Base-by-base conservation (phyloP, 2,113 vertebrate genomes). In the Phylloscopus whistleri region DNA sequence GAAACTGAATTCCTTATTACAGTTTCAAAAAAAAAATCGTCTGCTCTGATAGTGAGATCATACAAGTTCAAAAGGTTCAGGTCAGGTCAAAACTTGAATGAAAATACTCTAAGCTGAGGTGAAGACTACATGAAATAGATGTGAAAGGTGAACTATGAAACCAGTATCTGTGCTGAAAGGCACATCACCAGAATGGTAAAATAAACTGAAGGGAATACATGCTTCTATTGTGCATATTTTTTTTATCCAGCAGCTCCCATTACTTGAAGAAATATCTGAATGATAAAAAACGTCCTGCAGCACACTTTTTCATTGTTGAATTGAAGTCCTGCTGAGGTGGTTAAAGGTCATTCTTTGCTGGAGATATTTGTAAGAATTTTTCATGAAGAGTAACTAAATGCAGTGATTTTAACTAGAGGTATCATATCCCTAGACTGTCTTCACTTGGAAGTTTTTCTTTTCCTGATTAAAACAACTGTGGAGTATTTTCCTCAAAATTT, bases 21-120 rank as follows among this genome's bases (percentile, higher is more conserved):
- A 59, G 66, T 72, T 87, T 78, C 55, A 43, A 39, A 44, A 52
- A 4, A 3, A 3, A 9, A 14, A 46, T 53, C 17, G 82, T 87
- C 55, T 44, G 9, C 49, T 89, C 22, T 82, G 56, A 67, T 60
- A 77, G 46, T 73, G 59, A 64, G 68, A 81, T 93, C 73, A 43
- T 53, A 46, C 8, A 84, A 67, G 73, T 73, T 87, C 70, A 73
- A 72, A 70, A 41, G 10, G 21, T 21, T 82, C 24, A 82, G 52
- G 20, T 67, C 43, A 91, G 53, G 82, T 78, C 67, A 75, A 64
- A 9, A 13, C 31, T 94, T 79, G 37, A 89, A 87, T 44, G 31
- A 92, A 89, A 96, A 89, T 77, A 51, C 28, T 90, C 24, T 51
- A 86, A 95, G 31, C 59, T 80, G 51, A 70, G n/a, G n/a, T 74